phyloP scores from a whole-genome alignment of 35 echinoderm and acorn worm genomes.

The Amphiura filiformis region DNA sequence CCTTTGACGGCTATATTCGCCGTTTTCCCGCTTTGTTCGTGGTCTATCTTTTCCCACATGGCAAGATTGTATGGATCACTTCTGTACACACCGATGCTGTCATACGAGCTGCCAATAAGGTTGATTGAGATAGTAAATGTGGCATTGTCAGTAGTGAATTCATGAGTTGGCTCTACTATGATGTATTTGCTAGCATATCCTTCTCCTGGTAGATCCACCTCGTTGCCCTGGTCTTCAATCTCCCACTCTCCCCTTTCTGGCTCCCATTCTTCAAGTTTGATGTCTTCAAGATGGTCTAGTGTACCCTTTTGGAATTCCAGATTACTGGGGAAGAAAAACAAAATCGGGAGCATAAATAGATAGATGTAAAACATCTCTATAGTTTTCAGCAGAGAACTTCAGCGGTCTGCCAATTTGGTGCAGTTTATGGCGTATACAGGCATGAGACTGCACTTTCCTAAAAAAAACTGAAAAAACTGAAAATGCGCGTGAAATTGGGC shows the following conservation, averaged over 20 bases:
- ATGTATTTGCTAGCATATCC: conserved; percentile 77
- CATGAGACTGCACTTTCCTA: too few species aligned
- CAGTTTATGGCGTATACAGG: too few species aligned
- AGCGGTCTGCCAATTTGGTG: too few species aligned
- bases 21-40: conserved; percentile 17
- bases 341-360: background rate
- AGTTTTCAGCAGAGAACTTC: too few species aligned
- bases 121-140: conserved; percentile 61
- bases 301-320: conserved; percentile 62
- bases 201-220: conserved; percentile 52
- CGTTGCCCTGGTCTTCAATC: conserved; percentile 24
- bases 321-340: conserved; percentile 37
- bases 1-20: conserved; percentile 41
- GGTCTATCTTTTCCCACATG: conserved; percentile 70
- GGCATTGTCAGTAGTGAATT: conserved; percentile 56
- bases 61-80: conserved; percentile 54
- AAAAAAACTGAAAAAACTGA: too few species aligned
- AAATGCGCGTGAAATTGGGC: too few species aligned
- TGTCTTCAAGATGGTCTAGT: conserved; percentile 76
- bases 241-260: conserved; percentile 46
- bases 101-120: conserved; percentile 26
- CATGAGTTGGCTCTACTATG: conserved; percentile 47
- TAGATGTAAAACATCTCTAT: too few species aligned
- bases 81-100: conserved; percentile 64
- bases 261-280: conserved; percentile 78